Evolutionary conservation across 2,888 invertebrate genomes (phyloP).

Genomic region (Megastigmus dorsalis): DNA sequence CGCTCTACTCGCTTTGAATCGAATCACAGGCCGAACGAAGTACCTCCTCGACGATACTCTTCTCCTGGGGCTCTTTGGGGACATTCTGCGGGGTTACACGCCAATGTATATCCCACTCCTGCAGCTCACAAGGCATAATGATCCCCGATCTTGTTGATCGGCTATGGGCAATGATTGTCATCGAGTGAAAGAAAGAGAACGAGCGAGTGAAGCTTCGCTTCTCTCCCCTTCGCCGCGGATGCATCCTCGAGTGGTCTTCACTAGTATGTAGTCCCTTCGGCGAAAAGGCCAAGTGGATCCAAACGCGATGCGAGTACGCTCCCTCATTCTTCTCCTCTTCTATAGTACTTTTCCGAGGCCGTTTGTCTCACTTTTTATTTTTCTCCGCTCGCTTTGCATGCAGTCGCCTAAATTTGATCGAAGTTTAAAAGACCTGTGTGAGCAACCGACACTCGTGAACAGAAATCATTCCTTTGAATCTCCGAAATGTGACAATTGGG

Average conservation of each 20-base stretch:
- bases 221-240: neutral
- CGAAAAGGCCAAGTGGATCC: constrained; percentile 6
- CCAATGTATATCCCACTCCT: too few relatives aligned
- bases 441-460: too few relatives aligned
- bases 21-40: constrained; percentile 38
- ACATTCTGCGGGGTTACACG: constrained; percentile 16
- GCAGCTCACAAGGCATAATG: constrained; percentile 20
- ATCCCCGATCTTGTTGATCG: constrained; percentile 45
- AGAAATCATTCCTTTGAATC: too few relatives aligned
- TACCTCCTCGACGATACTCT: constrained; percentile 24
- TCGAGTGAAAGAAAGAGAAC: constrained; percentile 4
- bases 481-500: too few relatives aligned
- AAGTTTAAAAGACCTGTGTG: too few relatives aligned
- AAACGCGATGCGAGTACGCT: neutral
- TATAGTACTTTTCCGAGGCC: neutral
- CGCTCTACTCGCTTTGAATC: constrained; percentile 1
- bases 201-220: neutral
- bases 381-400: too few relatives aligned
- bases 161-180: constrained; percentile 34
- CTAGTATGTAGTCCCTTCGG: neutral
- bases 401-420: too few relatives aligned
- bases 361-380: neutral
- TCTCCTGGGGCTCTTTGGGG: neutral
- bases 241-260: constrained; percentile 30
- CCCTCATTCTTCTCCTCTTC: neutral